These are phyloP conservation scores for Sciurus vulgaris DNA, from an alignment of 2,797 vertebrate species.

Conservation along the genomic window DNA sequence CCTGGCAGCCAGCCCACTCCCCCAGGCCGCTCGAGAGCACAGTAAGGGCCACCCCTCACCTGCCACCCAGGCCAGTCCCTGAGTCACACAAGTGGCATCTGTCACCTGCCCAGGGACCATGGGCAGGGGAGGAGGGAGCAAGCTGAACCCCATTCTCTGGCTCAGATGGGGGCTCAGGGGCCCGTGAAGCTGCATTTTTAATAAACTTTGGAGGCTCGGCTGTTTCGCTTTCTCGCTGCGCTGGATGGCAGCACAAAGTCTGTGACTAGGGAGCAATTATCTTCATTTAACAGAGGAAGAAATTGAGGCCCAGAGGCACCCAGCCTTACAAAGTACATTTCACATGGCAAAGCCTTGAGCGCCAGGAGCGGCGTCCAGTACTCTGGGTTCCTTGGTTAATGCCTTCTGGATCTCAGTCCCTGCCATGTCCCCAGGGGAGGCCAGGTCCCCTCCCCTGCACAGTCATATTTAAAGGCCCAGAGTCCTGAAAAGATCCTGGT, in stretches of 20 bases:
- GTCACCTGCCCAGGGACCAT: neutral
- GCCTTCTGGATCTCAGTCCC: neutral
- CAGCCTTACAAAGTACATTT: neutral
- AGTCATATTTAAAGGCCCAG: neutral
- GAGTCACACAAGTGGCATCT: neutral
- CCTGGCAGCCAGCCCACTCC: neutral
- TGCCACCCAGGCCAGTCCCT: too few species aligned
- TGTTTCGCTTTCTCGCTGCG: neutral
- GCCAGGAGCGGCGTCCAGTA: neutral
- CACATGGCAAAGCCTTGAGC: neutral
- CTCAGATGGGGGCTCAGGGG: neutral
- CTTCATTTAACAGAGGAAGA: neutral
- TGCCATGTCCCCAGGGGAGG: neutral
- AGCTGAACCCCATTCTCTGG: too few species aligned
- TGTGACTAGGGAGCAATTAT: neutral
- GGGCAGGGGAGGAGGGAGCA: neutral
- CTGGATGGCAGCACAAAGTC: neutral
- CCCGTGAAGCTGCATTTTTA: neutral
- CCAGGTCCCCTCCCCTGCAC: neutral
- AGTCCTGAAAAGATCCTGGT: neutral
- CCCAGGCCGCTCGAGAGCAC: neutral
- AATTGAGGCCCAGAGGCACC: neutral
- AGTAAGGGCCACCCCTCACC: neutral
- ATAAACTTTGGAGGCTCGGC: neutral
- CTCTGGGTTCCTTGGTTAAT: neutral